Evolutionary conservation across 2,888 invertebrate genomes (phyloP), one percentile per base, ranked within the genome.

Genomic region (Cantharis rufa): DNA sequence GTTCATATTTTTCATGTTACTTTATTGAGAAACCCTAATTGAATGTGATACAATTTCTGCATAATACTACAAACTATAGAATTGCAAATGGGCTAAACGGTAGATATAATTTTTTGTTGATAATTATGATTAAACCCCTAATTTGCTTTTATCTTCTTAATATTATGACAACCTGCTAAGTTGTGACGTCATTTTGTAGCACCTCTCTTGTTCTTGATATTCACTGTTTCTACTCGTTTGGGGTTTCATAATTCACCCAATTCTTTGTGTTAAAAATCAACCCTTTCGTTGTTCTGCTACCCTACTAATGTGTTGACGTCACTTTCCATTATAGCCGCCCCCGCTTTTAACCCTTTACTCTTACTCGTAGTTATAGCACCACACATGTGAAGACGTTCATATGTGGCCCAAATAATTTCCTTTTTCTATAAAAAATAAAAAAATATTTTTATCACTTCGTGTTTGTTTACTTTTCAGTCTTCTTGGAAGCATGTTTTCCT

Each of bases 291-390:
- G 80, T 76, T 69, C 71, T 78, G 78, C 64, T 16, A 71, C 61
- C 90, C 90, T 90, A 88, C 80, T 90, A 89, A 86, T 66, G 88
- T 90, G 89, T 90, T 90, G 90, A 90, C 90, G 90, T 90, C 90
- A 90, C 89, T 77, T 80, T 81, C 78, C 72, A 79, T 71, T 74
- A 66, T 73, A 74, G 74, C 76, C 76, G 76, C 76, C 74, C 73
- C 76, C 76, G 74, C 78, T 71, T 76, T 69, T 78, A 78, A 78
- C 78, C 74, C 78, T 74, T 74, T 74, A 18, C 10, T 71, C 24
- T 74, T 74, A 18, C 10, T 71, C 24, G 63, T 21, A 66, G 48
- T 48, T 16, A 16, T n/a, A 21, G 15, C 13, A n/a, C 24, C 64
- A 66, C 21, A 66, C 24, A 66, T 66, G 64, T 66, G 64, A 66